These are phyloP conservation scores for Squalus acanthias DNA, from an alignment of 2,797 vertebrate species.

Conservation along the genomic window DNA sequence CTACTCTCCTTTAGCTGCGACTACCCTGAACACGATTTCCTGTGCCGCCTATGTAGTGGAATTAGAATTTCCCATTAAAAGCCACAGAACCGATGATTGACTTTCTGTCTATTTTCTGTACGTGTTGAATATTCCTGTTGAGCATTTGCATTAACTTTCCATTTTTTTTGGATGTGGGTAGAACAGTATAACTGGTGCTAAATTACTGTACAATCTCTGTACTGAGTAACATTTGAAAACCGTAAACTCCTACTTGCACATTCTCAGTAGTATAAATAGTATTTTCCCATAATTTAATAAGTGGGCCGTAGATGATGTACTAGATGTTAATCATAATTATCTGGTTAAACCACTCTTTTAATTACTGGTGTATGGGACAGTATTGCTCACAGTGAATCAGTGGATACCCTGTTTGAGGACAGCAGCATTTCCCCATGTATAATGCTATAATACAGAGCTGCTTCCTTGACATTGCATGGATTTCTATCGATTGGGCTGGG, in stretches of 20 bases:
- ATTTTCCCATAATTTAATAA: constrained; percentile 8
- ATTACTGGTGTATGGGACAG: background rate
- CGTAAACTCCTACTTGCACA: background rate
- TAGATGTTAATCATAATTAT: background rate
- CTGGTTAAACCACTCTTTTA: background rate
- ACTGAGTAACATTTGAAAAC: background rate
- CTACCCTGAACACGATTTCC: background rate
- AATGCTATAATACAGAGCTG: background rate
- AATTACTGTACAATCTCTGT: background rate
- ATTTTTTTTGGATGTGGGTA: constrained; percentile 4
- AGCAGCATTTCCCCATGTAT: background rate
- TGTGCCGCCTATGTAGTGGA: background rate
- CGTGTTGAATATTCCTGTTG: background rate
- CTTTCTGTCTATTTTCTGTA: background rate
- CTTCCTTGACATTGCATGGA: background rate
- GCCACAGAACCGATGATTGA: background rate
- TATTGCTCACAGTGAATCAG: background rate
- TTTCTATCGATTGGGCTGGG: background rate
- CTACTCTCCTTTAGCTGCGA: background rate
- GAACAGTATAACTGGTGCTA: background rate
- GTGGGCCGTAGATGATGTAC: background rate
- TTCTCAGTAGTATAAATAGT: background rate
- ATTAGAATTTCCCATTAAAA: background rate
- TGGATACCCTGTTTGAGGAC: background rate
- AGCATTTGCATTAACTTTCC: constrained; percentile 18